A percentile compares a stretch with the other conserved stretches of the same genome.
Conservation (phyloP, 1,140 invertebrate species). For the Conus ventricosus region DNA sequence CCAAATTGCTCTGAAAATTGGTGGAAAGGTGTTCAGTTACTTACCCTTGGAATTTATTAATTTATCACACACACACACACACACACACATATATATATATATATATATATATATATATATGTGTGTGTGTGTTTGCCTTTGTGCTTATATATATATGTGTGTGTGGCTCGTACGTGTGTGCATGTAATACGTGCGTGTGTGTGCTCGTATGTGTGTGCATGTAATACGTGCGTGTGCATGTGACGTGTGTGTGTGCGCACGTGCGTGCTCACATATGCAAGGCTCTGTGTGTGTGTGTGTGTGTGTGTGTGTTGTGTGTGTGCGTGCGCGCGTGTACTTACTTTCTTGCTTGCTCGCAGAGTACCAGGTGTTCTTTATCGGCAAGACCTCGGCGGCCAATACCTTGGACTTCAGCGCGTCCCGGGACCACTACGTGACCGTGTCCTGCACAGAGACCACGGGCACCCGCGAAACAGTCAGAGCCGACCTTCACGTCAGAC, state of each 20-base stretch:
- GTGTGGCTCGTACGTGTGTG: background rate
- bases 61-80: too few relatives aligned
- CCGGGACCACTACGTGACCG: background rate
- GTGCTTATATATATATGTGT: background rate
- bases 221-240: too few relatives aligned
- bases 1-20: too few relatives aligned
- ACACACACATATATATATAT: too few relatives aligned
- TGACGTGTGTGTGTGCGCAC: background rate
- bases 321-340: background rate
- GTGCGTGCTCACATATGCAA: too few relatives aligned
- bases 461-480: too few relatives aligned
- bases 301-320: background rate
- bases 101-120: too few relatives aligned
- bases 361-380: slow-evolving; percentile 10
- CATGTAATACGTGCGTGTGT: too few relatives aligned
- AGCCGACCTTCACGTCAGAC: background rate
- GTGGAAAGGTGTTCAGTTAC: too few relatives aligned
- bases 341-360: background rate
- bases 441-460: background rate
- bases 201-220: too few relatives aligned
- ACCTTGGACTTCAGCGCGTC: background rate
- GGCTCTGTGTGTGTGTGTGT: background rate
- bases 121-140: background rate
- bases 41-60: too few relatives aligned
- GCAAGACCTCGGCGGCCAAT: background rate